phyloP scores from a whole-genome alignment of 2,113 vertebrate genomes.

The Pelecanus crispus region DNA sequence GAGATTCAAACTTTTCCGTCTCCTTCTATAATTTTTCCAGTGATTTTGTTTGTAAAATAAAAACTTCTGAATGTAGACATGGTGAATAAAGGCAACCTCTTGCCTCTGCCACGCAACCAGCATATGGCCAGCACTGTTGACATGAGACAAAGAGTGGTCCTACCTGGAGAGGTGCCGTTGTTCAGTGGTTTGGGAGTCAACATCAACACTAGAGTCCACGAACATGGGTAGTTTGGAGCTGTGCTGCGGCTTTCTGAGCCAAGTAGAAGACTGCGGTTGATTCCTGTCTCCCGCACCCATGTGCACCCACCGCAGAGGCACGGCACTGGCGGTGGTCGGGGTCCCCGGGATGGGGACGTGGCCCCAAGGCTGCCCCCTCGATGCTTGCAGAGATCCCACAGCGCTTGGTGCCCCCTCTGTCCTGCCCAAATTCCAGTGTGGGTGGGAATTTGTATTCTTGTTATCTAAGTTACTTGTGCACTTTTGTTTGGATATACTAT shows the following conservation, averaged over 20 bases:
- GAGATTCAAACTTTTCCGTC: neutral
- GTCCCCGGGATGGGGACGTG: neutral
- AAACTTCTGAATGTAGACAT: neutral
- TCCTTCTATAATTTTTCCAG: neutral
- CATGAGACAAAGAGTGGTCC: neutral
- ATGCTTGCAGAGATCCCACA: neutral
- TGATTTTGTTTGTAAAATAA: neutral
- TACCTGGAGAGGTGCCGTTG: fast-evolving
- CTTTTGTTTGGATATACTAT: neutral
- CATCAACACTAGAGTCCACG: fast-evolving
- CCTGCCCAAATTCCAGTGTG: neutral
- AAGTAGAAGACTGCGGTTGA: neutral
- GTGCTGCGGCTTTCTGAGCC: neutral
- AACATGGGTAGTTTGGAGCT: neutral
- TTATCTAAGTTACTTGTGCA: neutral
- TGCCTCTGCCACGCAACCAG: neutral
- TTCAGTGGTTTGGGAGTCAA: fast-evolving
- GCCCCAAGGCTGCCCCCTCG: no score
- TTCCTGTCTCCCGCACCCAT: neutral
- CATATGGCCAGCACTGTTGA: neutral
- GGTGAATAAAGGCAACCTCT: neutral
- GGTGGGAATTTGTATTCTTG: fast-evolving
- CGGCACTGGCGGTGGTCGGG: neutral
- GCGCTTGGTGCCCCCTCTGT: neutral
- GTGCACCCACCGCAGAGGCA: neutral